These are phyloP conservation scores for Ciona savignyi DNA, from an alignment of 23 tunicate species.

Conservation along the genomic window DNA sequence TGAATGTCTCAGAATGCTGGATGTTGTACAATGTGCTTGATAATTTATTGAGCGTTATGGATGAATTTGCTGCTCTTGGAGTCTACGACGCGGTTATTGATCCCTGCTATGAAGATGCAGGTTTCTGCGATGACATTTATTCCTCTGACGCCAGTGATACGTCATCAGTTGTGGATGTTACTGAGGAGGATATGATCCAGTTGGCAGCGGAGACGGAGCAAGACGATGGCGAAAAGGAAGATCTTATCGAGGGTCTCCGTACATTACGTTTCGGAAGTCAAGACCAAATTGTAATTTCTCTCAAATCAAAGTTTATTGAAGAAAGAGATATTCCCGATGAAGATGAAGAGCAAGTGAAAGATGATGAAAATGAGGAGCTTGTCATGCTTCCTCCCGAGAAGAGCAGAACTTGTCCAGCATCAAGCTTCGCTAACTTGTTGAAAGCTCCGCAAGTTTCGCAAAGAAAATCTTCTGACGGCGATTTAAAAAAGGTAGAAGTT, in stretches of 20 bases:
- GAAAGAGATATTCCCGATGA: conserved; percentile 13
- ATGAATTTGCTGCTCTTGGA: conserved; percentile 13
- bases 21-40: conserved; percentile 11
- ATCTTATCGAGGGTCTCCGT: conserved; percentile 48
- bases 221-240: conserved; percentile 51
- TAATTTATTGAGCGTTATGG: conserved; percentile 25
- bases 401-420: conserved; percentile 50
- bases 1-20: conserved; percentile 16
- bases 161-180: conserved; percentile 43
- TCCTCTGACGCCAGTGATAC: conserved; percentile 6
- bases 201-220: conserved; percentile 77
- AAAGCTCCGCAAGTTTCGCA: conserved; percentile 11
- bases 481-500: conserved; percentile 2
- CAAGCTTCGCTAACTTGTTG: conserved; percentile 24
- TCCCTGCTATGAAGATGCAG: background rate
- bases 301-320: conserved; percentile 41
- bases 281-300: conserved; percentile 52
- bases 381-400: conserved; percentile 55
- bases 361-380: conserved; percentile 19
- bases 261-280: conserved; percentile 38
- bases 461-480: conserved; percentile 22
- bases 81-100: conserved; percentile 17
- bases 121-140: background rate
- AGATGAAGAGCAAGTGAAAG: conserved; percentile 23
- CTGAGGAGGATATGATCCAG: conserved; percentile 61